Conservation (phyloP, 1,140 invertebrate species). For the Caenorhabditis inopinata region DNA sequence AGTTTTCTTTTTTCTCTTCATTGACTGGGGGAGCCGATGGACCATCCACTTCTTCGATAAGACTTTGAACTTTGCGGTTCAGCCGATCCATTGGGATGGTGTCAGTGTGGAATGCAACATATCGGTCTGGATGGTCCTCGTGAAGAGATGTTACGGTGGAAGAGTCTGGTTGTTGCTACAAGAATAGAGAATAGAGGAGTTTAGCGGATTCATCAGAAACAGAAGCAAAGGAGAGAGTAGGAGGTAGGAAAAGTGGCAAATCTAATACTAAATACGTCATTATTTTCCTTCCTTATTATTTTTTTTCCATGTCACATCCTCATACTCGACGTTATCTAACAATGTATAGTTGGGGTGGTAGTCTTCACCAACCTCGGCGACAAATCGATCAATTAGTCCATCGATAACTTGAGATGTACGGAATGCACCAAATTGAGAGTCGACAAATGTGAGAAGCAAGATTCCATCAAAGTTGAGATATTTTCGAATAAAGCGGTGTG, state of each 20-base stretch:
- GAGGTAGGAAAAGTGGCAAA: not conserved
- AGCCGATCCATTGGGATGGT: constrained; percentile 20
- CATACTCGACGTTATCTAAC: not conserved
- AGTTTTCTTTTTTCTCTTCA: not conserved
- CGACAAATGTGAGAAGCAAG: not conserved
- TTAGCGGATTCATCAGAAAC: too few species aligned
- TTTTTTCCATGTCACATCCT: not conserved
- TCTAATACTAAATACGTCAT: not conserved
- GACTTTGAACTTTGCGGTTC: not conserved
- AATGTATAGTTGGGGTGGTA: not conserved
- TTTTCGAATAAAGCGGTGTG: not conserved
- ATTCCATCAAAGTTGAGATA: constrained; percentile 1
- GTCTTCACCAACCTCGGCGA: not conserved
- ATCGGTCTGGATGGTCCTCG: not conserved
- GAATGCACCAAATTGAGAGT: constrained; percentile 1
- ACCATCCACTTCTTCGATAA: not conserved
- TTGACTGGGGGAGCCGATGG: not conserved
- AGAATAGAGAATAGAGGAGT: not conserved
- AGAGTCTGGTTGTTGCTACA: not conserved
- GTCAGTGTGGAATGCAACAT: not conserved
- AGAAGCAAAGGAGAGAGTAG: not conserved
- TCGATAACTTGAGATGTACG: not conserved
- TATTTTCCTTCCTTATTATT: too few species aligned
- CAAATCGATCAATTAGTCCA: not conserved
- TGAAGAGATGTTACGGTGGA: not conserved